Conservation (phyloP, 2,888 invertebrate genomes). For the Sturmia bella region DNA sequence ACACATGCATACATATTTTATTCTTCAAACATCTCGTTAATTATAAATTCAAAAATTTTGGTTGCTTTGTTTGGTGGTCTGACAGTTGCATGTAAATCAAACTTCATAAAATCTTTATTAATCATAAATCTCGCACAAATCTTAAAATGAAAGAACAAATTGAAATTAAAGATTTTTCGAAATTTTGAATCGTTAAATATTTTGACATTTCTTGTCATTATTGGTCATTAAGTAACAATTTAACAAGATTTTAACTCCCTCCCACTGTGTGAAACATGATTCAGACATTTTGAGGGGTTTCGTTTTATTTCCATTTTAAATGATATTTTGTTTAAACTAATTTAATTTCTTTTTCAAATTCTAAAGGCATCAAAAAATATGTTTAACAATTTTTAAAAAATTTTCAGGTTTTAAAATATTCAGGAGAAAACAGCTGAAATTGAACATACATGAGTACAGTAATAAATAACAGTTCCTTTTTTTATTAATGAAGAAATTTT, state of each 20-base stretch:
- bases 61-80: not conserved
- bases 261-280: slow-evolving; percentile 67
- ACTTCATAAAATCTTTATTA: slow-evolving; percentile 67
- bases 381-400: too few relatives aligned
- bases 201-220: slow-evolving; percentile 70
- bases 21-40: not conserved
- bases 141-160: slow-evolving; percentile 12
- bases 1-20: slow-evolving; percentile 1
- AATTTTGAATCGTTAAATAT: slow-evolving; percentile 66
- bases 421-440: slow-evolving; percentile 58
- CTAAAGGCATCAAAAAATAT: not conserved
- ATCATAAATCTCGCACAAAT: slow-evolving; percentile 63
- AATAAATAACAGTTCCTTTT: slow-evolving; percentile 54
- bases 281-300: slow-evolving; percentile 43
- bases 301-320: not conserved
- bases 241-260: slow-evolving; percentile 65
- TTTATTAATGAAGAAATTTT: slow-evolving; percentile 59
- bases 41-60: not conserved
- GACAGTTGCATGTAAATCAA: slow-evolving; percentile 58
- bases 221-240: slow-evolving; percentile 70
- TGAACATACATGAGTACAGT: not conserved
- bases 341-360: slow-evolving; percentile 1
- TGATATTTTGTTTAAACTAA: slow-evolving; percentile 9
- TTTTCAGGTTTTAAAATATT: not conserved
- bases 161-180: slow-evolving; percentile 37